Conservation (phyloP, 2,797 vertebrate species). For the Xenentodon cancila region DNA sequence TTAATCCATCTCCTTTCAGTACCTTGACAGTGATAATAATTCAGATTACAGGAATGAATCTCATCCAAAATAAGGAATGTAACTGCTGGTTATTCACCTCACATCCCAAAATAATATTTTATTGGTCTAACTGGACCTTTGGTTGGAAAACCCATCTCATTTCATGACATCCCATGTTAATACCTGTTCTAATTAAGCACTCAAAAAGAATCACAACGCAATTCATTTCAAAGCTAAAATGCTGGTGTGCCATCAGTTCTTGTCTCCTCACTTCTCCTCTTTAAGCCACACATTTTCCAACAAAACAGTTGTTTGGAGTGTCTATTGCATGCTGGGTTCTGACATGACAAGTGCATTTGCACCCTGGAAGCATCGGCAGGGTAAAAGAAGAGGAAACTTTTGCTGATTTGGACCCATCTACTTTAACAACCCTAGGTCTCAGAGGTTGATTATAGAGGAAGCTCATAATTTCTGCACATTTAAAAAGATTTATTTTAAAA, state of each 20-base stretch:
- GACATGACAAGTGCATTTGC: conserved; percentile 5
- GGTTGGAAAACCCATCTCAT: not conserved
- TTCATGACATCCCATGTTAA: not conserved
- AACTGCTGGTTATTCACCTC: not conserved
- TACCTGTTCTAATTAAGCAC: not conserved
- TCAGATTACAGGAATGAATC: conserved; percentile 9
- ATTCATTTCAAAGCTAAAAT: conserved; percentile 1
- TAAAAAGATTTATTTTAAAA: conserved; percentile 4
- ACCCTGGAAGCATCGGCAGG: conserved; percentile 3
- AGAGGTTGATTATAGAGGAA: conserved; percentile 29
- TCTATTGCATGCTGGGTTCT: conserved; percentile 26
- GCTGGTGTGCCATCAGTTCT: not conserved
- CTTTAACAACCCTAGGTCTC: conserved; percentile 46
- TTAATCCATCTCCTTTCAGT: conserved; percentile 1
- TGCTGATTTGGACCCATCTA: conserved; percentile 17
- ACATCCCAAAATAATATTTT: not conserved
- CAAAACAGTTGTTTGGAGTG: not conserved
- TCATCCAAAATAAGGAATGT: too few relatives aligned
- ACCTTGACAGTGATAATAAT: conserved; percentile 21
- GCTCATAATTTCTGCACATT: conserved; percentile 37
- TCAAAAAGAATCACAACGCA: conserved; percentile 3
- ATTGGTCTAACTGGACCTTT: not conserved
- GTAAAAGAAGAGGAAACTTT: not conserved
- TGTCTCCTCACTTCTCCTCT: too few relatives aligned
- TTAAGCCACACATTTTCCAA: conserved; percentile 1